A percentile compares a stretch with the other conserved stretches of the same genome.
These are phyloP conservation scores for Nemurella pictetii DNA, from an alignment of 2,888 invertebrate genomes.

Conservation along the genomic window DNA sequence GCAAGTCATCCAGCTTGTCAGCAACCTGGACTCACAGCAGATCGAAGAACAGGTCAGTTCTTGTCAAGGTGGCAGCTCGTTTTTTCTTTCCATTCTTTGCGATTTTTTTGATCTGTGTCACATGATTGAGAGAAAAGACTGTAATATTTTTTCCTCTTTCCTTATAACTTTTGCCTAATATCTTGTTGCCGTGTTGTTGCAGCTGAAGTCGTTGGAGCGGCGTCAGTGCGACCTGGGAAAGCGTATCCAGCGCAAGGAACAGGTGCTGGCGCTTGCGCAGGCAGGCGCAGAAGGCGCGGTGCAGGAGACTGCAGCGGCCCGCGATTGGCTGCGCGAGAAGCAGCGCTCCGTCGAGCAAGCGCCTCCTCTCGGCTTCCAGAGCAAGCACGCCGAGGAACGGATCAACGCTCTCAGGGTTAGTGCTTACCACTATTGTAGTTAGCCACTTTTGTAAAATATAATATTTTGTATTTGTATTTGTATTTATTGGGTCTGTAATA, in stretches of 20 bases:
- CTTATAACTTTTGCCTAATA: background rate
- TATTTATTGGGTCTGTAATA: too few species aligned
- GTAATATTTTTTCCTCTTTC: background rate
- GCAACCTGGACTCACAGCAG: conserved; percentile 87
- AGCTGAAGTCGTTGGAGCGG: conserved; percentile 81
- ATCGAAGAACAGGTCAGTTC: conserved; percentile 78
- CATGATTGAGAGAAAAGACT: background rate
- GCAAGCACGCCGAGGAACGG: conserved; percentile 73
- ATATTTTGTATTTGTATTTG: conserved; percentile 22
- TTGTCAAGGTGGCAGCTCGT: background rate
- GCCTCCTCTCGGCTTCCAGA: conserved; percentile 73
- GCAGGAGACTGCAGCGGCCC: conserved; percentile 76
- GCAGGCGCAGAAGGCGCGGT: conserved; percentile 77
- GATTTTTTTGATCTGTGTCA: conserved; percentile 30
- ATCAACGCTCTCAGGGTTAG: conserved; percentile 67
- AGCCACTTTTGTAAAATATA: conserved; percentile 1
- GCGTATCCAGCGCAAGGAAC: conserved; percentile 79
- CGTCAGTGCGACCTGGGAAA: conserved; percentile 83
- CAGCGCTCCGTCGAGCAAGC: conserved; percentile 51
- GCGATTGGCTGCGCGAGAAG: conserved; percentile 51
- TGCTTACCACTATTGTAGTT: too few species aligned
- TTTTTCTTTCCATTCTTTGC: background rate
- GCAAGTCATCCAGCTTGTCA: conserved; percentile 76
- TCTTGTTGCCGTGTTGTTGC: conserved; percentile 35
- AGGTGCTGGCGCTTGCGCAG: conserved; percentile 80